These are phyloP conservation scores for Alviniconcha strummeri DNA, from an alignment of 2,888 invertebrate genomes.

Conservation along the genomic window DNA sequence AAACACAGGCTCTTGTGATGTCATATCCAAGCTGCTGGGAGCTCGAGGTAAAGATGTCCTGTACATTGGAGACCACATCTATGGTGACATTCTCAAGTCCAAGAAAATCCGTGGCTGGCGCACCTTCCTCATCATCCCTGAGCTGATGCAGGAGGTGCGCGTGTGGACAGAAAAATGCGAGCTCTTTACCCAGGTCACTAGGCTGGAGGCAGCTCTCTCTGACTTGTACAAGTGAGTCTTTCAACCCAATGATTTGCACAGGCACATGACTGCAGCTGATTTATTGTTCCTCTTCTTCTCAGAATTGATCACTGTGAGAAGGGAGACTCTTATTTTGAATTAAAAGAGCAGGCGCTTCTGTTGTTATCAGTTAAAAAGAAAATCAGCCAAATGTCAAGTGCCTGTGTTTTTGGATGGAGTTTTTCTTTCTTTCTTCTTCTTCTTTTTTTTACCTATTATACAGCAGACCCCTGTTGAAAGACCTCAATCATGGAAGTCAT, in stretches of 20 bases:
- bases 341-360: no score
- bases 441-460: no score
- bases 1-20: constrained; percentile 86
- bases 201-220: constrained; percentile 88
- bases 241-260: background rate
- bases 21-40: constrained; percentile 94
- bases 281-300: no score
- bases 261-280: background rate
- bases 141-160: constrained; percentile 93
- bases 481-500: no score
- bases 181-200: constrained; percentile 92
- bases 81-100: constrained; percentile 98
- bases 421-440: no score
- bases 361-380: no score
- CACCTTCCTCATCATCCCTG: constrained; percentile 98
- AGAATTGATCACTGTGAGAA: no score
- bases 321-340: no score
- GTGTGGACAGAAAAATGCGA: constrained; percentile 99
- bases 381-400: no score
- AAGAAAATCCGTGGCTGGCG: constrained; percentile 99
- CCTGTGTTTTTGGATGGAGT: no score
- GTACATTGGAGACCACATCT: constrained; percentile 99
- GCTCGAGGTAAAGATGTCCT: constrained; percentile 98
- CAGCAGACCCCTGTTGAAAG: no score
- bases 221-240: constrained; percentile 91